A percentile compares a stretch with the other conserved stretches of the same genome.
Evolutionary conservation across 2,888 invertebrate genomes (phyloP).

Genomic region (Conops quadrifasciatus): DNA sequence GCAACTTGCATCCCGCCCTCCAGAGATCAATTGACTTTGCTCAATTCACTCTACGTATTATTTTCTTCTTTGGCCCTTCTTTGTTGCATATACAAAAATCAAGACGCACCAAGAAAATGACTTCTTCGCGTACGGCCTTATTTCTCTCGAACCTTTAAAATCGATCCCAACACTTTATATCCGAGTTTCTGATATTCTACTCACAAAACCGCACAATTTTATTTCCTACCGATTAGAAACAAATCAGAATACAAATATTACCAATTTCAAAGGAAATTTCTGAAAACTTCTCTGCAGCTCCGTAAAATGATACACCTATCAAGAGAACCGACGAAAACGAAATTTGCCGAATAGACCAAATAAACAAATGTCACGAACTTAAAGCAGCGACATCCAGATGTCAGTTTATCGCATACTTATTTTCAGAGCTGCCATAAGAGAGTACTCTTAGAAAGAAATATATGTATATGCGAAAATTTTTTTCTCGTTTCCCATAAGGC

Average conservation of each 20-base stretch:
- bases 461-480: too few relatives aligned
- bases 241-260: constrained; percentile 16
- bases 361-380: constrained; percentile 45
- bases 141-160: background rate
- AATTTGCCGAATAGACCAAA: constrained; percentile 42
- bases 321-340: constrained; percentile 40
- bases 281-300: constrained; percentile 38
- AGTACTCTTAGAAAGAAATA: too few relatives aligned
- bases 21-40: background rate
- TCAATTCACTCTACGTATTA: constrained; percentile 14
- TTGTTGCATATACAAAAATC: constrained; percentile 13
- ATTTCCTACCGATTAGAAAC: background rate
- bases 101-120: background rate
- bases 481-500: too few relatives aligned
- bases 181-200: background rate
- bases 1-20: background rate
- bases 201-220: background rate
- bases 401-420: background rate
- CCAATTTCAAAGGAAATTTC: constrained; percentile 36
- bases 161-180: background rate
- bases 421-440: background rate
- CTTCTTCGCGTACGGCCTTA: background rate
- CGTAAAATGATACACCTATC: constrained; percentile 41
- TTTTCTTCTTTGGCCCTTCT: background rate
- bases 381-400: constrained; percentile 7